Evolutionary conservation across 2,797 vertebrate genomes (phyloP).

Genomic region (Myripristis jacobus): DNA sequence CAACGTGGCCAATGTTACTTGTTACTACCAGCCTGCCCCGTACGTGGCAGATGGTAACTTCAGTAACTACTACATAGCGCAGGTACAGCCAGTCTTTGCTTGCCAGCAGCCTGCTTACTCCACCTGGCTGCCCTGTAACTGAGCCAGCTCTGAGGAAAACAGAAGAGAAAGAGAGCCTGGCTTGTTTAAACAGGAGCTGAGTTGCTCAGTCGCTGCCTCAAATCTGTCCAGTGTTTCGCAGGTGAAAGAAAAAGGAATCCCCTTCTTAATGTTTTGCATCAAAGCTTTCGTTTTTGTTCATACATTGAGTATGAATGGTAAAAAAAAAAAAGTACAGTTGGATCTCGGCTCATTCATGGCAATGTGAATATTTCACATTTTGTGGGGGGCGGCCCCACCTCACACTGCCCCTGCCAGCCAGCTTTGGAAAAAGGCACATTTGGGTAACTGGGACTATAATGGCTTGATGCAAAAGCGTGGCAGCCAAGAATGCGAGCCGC

Average conservation of each 20-base stretch:
- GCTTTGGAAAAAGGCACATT: slow-evolving; percentile 58
- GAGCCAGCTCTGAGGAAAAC: slow-evolving; percentile 72
- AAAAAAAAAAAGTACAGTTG: slow-evolving; percentile 48
- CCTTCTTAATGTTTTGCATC: slow-evolving; percentile 73
- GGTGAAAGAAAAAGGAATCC: slow-evolving; percentile 59
- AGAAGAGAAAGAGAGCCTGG: slow-evolving; percentile 54
- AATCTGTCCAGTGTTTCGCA: slow-evolving; percentile 66
- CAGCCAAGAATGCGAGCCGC: slow-evolving; percentile 50
- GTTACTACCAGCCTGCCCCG: slow-evolving; percentile 98
- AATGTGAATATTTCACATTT: slow-evolving; percentile 65
- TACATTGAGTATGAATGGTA: slow-evolving; percentile 61
- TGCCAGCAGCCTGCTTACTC: slow-evolving; percentile 97
- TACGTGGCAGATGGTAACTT: slow-evolving; percentile 97
- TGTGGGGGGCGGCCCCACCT: slow-evolving; percentile 33
- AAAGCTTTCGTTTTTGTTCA: slow-evolving; percentile 75
- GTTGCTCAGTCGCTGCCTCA: slow-evolving; percentile 42
- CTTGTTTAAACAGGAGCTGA: slow-evolving; percentile 67
- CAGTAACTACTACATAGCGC: slow-evolving; percentile 98
- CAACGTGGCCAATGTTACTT: slow-evolving; percentile 96
- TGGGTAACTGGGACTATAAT: slow-evolving; percentile 37
- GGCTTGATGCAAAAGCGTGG: slow-evolving; percentile 47
- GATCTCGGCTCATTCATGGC: slow-evolving; percentile 51
- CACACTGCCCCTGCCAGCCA: slow-evolving; percentile 38
- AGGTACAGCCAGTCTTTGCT: slow-evolving; percentile 94
- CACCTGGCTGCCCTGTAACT: slow-evolving; percentile 99